Evolutionary conservation across 2,888 invertebrate species (phyloP).

Genomic region (Latrodectus hesperus): DNA sequence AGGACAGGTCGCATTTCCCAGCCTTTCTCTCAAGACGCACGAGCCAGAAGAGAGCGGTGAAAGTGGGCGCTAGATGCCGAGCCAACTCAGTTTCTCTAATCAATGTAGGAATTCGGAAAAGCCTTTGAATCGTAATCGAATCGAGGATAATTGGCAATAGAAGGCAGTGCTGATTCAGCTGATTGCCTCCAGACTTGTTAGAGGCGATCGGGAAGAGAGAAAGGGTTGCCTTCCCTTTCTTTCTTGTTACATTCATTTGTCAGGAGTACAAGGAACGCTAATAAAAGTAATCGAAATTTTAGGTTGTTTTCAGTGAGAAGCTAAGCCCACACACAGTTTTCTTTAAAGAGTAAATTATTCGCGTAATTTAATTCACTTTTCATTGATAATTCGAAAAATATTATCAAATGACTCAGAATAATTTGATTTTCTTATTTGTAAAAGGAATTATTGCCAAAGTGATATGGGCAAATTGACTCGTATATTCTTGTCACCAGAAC

Average conservation of each 20-base stretch:
- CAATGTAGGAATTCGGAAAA: slow-evolving; percentile 59
- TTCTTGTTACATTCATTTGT: background rate
- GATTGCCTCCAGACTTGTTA: slow-evolving; percentile 28
- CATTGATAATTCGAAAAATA: no score
- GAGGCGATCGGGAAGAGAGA: background rate
- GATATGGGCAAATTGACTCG: no score
- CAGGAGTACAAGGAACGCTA: no score
- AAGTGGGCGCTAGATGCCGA: slow-evolving; percentile 43
- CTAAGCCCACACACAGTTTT: no score
- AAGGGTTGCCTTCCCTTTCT: background rate
- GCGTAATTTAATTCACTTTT: no score
- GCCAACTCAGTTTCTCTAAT: slow-evolving; percentile 42
- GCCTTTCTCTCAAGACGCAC: background rate
- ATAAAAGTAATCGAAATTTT: no score
- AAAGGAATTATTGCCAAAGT: no score
- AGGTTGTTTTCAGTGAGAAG: no score
- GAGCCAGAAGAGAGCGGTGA: background rate
- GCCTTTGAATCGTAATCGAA: slow-evolving; percentile 68
- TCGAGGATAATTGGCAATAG: slow-evolving; percentile 66
- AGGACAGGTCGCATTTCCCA: background rate
- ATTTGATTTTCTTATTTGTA: no score
- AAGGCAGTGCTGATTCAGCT: slow-evolving; percentile 44
- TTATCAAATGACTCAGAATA: no score
- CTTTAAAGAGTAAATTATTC: no score
- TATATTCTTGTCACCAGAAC: no score